A percentile compares a stretch with the other conserved stretches of the same genome.
Conservation (phyloP, 2,888 invertebrate genomes). For the Ophion costatus region DNA sequence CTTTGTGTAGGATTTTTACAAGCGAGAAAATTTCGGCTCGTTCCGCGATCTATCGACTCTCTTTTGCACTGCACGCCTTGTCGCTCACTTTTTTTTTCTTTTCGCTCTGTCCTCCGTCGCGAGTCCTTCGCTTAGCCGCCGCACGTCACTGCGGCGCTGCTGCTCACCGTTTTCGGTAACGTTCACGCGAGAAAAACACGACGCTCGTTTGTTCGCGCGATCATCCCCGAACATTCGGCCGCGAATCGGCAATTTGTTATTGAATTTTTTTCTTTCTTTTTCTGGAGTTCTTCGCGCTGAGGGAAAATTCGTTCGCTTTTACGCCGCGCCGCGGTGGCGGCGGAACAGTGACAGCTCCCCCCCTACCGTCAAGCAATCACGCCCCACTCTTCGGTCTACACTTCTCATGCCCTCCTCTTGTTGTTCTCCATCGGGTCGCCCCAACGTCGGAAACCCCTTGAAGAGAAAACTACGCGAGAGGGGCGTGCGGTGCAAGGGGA, state of each 20-base stretch:
- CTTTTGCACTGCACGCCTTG: conserved; percentile 40
- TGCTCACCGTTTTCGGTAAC: conserved; percentile 56
- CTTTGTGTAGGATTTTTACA: conserved; percentile 44
- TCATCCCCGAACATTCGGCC: conserved; percentile 8
- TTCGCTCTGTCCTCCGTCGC: conserved; percentile 7
- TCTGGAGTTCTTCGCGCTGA: background rate
- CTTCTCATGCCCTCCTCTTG: conserved; percentile 9
- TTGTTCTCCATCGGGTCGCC: background rate
- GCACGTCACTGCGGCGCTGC: conserved; percentile 63
- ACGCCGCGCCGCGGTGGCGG: conserved; percentile 22
- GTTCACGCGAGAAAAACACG: conserved; percentile 18
- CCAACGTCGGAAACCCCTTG: conserved; percentile 28
- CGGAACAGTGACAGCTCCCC: conserved; percentile 8
- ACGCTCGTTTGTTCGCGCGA: conserved; percentile 61
- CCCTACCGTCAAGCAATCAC: background rate
- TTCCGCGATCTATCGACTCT: conserved; percentile 59
- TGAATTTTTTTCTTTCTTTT: background rate
- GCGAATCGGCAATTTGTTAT: background rate
- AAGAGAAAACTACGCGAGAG: background rate
- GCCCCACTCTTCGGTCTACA: conserved; percentile 27
- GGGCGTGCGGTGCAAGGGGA: background rate
- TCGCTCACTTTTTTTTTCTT: conserved; percentile 51
- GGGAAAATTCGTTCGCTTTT: background rate
- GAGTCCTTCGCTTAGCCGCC: conserved; percentile 51
- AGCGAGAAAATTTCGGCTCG: conserved; percentile 54